Evolutionary conservation across 2,797 vertebrate genomes (phyloP), one percentile per base, ranked within the genome.

Genomic region (Lepilemur septentrionalis): DNA sequence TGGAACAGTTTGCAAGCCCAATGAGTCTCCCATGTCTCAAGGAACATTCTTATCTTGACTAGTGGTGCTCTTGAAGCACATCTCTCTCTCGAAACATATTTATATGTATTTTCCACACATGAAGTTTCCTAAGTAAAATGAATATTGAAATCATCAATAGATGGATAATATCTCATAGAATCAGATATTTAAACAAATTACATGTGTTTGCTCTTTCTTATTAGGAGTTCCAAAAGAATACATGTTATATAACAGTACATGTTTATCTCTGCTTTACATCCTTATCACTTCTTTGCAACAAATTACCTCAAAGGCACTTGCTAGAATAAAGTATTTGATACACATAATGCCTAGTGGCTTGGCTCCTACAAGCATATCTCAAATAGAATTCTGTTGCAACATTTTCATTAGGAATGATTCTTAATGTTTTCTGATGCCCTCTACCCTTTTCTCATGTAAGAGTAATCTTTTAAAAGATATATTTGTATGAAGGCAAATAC

Each of bases 191-290:
- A 95, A 90, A 93, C 76, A 82, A 70, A 78, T 76, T 76, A 50
- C 5, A 43, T 89, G 89, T 18, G 11, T 96, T 85, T 65, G 46
- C 30, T 85, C 23, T 83, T 93, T 92, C 78, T 88, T 92, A 59
- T 20, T n/a, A 83, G n/a, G 2, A 59, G 18, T 38, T 73, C 57
- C 17, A 59, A 92, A 72, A 72, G 57, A 57, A 87, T 15, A 11
- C 12, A 52, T 61, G 20, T 22, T 86, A 57, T 70, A 22, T 55
- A 82, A 87, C 28, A 82, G 28, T 17, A 76, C 10, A 63, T 4
- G 55, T 11, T 59, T 85, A 81, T 90, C 67, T 78, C 20, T 52
- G 4, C 8, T 48, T 82, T 55, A 43, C 4, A 50, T 59, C 10
- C 55, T 76, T 55, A 90, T 86, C 69, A 69, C 2, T 85, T 38